Evolutionary conservation across 2,113 vertebrate species (phyloP).

Genomic region (Etia nguti): DNA sequence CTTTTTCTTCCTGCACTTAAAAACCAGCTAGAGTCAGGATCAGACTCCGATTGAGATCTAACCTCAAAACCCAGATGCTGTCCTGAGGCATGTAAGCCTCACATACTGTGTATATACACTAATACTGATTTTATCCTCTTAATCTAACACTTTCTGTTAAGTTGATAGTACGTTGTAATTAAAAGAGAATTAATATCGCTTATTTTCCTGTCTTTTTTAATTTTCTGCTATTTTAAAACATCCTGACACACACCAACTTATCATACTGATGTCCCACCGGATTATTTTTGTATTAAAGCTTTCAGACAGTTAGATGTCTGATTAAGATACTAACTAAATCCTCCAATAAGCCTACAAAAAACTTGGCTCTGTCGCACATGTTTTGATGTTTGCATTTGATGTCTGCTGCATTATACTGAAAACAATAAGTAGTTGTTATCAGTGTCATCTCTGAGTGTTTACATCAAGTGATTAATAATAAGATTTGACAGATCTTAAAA

Average conservation of each 20-base stretch:
- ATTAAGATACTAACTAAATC: neutral
- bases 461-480: neutral
- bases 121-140: neutral
- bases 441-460: neutral
- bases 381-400: neutral
- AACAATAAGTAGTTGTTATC: neutral
- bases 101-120: neutral
- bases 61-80: neutral
- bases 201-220: neutral
- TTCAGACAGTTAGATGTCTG: neutral
- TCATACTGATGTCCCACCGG: neutral
- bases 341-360: neutral
- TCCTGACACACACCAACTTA: neutral
- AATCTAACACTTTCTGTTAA: neutral
- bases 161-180: neutral
- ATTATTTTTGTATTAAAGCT: neutral
- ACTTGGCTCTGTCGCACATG: neutral
- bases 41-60: neutral
- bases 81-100: neutral
- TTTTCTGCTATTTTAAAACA: neutral
- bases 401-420: neutral
- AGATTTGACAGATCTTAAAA: accelerated
- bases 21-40: neutral
- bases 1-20: neutral
- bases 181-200: neutral